Base-by-base conservation (phyloP, 2,113 vertebrate species). In the Hippocampus guttulatus region DNA sequence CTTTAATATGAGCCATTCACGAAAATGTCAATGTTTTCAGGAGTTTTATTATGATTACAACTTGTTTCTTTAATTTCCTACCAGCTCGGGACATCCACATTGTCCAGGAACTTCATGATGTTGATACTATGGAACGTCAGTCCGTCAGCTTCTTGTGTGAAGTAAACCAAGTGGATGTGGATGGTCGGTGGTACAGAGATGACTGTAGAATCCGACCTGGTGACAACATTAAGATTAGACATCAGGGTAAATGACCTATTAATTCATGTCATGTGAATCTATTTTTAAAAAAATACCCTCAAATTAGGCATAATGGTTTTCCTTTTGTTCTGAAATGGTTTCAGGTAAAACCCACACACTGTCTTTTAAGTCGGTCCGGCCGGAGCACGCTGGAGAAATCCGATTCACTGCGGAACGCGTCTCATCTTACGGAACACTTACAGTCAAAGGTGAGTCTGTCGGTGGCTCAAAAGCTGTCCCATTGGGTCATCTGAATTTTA, bases 131-230 rank as follows among this genome's bases (percentile, higher is more conserved):
- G 0, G 96, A 98, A 77, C 93, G 90, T 0, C 93, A 95, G n/a
- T 88, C 87, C 0, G 94, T 95, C 0, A 92, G 88, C 57, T 96
- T 98, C 75, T 0, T 80, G 54, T 98, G 97, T 9, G 93, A 96
- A 80, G 93, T 98, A 51, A 97, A 95, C 23, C 94, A 94, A 0
- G 93, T 94, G 0, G 95, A 98, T 30, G 92, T 97, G 11, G 91
- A 95, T 0, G 93, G 92, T 41, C 95, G 95, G 20, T 99, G 97
- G 97, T 97, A 94, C 89, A 93, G 91, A 76, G 93, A 96, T 0
- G 85, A 93, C 81, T 89, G 63, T 82, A 93, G 94, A 73, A 89
- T 98, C 57, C 92, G 92, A 78, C 81, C 91, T 12, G 89, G 93
- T 0, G 94, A 98, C 67, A 95, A 93, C 9, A 85, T 97, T 40